Conservation (phyloP, 2,113 vertebrate genomes). For the Coptodon bakossiorum region DNA sequence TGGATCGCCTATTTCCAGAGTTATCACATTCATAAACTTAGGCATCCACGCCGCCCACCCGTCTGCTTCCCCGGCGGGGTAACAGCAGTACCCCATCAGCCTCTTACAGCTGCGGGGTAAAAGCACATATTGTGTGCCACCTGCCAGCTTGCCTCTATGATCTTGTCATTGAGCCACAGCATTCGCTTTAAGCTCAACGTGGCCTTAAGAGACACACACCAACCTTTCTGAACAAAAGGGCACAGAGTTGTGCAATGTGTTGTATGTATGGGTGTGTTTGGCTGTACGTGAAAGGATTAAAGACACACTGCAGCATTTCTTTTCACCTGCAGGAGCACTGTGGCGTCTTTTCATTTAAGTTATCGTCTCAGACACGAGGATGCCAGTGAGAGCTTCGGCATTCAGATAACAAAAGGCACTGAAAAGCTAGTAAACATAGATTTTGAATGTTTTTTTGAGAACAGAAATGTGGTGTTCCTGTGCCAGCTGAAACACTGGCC, state of each 20-base stretch:
- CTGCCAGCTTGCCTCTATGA: not conserved
- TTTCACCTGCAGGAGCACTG: not conserved
- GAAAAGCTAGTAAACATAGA: not conserved
- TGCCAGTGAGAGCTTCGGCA: not conserved
- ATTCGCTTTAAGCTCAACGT: not conserved
- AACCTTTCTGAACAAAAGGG: not conserved
- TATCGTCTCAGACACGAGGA: not conserved
- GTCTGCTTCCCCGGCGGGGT: fast-evolving
- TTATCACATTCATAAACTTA: not conserved
- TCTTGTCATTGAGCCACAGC: not conserved
- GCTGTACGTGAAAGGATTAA: not conserved
- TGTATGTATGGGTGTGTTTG: not conserved
- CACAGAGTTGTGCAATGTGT: not conserved
- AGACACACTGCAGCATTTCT: fast-evolving
- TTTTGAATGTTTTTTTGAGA: not conserved
- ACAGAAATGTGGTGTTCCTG: not conserved
- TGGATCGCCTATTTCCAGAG: not conserved
- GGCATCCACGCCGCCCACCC: fast-evolving
- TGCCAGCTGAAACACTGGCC: not conserved
- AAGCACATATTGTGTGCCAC: not conserved
- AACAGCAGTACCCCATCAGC: not conserved
- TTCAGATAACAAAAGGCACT: not conserved
- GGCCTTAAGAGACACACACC: fast-evolving
- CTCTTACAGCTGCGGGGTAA: not conserved
- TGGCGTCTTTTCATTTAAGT: not conserved